Evolutionary conservation across 2,113 vertebrate genomes (phyloP), one percentile per base, ranked within the genome.

Genomic region (Porphyrio hochstetteri): DNA sequence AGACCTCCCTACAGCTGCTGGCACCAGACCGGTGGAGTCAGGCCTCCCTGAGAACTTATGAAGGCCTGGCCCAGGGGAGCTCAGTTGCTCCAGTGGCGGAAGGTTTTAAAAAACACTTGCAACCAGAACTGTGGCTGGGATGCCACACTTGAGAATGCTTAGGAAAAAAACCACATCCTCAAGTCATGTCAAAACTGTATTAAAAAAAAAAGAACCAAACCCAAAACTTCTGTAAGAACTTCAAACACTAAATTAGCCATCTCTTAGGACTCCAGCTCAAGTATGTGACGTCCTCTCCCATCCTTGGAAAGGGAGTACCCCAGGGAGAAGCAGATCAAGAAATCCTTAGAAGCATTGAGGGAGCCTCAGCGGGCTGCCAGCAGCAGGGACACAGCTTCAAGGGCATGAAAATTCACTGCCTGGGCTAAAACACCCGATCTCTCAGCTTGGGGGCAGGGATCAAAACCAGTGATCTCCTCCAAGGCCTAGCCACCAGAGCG

Each of bases 141-240:
- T 33, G 16, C 12, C 75, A 33, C 28, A 19, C 21, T n/a, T 80
- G 36, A 46, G 60, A 81, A 84, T 57, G 23, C 40, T 80, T 56
- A 0, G 1, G 18, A 0, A 59, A 72, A 59, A 71, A 24, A 0
- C 0, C 12, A 25, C 3, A 35, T 27, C 16, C 48, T 31, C 31
- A 27, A 52, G 15, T 31, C 13, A 69, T 0, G 0, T 29, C 50
- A 86, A 74, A 93, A 84, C 9, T 74, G 5, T 33, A 61, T 16
- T 50, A 15, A 80, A 69, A 56, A 38, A 19, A n/a, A 29, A 31
- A n/a, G n/a, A n/a, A 7, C 5, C 7, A 31, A 7, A 3, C 5
- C 4, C 17, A 12, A 11, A 27, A 52, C 3, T 59, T 90, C 35
- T 2, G 0, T 50, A 56, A 52, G 25, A 53, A 53, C 2, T 1